Percentiles rank a stretch among this genome's conserved stretches.
phyloP scores from a whole-genome alignment of 2,113 vertebrate genomes.

The Corythornis cristatus region DNA sequence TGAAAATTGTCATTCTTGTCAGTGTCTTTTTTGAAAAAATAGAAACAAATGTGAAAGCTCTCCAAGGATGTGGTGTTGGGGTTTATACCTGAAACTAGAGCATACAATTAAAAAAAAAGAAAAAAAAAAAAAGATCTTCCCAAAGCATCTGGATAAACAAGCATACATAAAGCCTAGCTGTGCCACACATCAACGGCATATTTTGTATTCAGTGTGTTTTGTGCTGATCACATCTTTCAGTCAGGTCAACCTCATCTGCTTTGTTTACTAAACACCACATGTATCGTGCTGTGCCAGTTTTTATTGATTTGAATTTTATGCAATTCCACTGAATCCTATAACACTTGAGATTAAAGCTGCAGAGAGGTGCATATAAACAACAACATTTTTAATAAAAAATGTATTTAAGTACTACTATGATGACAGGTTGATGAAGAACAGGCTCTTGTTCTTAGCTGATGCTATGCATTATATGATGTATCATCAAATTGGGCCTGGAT shows the following conservation, averaged over 20 bases:
- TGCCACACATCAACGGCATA: not conserved
- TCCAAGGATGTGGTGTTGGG: not conserved
- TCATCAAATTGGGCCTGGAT: not conserved
- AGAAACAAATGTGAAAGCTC: not conserved
- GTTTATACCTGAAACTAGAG: not conserved
- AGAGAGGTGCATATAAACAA: not conserved
- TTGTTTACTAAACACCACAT: conserved; percentile 65
- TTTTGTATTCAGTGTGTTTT: conserved; percentile 19
- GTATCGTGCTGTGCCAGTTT: conserved; percentile 21
- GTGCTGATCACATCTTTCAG: conserved; percentile 46
- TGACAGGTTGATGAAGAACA: not conserved
- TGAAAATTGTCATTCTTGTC: too few relatives aligned
- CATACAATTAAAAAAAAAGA: not conserved
- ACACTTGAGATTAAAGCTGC: conserved; percentile 2
- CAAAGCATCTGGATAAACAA: not conserved
- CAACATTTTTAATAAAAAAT: not conserved
- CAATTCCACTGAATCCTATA: not conserved
- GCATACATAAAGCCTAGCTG: not conserved
- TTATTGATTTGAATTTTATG: conserved; percentile 50
- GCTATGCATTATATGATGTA: not conserved
- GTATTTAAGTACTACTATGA: not conserved
- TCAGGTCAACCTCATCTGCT: conserved; percentile 45
- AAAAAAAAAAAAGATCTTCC: not conserved
- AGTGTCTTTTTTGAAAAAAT: not conserved
- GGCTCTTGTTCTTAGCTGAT: not conserved